These are phyloP conservation scores for Campylorhamphus procurvoides DNA, from an alignment of 2,113 vertebrate species.

Conservation along the genomic window DNA sequence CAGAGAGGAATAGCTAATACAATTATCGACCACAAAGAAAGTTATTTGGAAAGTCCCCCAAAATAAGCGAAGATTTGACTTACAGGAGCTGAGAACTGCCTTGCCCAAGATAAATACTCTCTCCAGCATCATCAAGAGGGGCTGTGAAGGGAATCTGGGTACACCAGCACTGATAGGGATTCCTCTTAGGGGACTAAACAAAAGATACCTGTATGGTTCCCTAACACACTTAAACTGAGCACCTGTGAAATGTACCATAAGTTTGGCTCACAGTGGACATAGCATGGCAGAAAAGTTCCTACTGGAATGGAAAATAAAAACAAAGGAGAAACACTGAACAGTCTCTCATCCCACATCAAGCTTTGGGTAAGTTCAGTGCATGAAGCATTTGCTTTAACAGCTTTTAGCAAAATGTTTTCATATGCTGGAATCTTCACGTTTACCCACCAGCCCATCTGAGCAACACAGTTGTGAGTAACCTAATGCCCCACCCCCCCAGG, in stretches of 20 bases:
- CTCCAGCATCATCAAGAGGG: accelerated
- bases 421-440: neutral
- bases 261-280: neutral
- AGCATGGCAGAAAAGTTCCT: neutral
- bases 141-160: neutral
- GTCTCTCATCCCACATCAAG: neutral
- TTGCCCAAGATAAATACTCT: neutral
- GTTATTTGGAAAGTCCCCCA: neutral
- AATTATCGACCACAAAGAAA: neutral
- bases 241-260: accelerated
- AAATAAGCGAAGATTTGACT: neutral
- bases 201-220: neutral
- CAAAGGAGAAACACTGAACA: neutral
- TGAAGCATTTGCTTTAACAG: neutral
- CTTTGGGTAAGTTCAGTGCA: neutral
- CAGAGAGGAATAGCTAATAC: neutral
- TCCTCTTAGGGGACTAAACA: neutral
- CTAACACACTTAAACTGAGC: neutral
- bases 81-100: neutral
- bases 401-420: neutral
- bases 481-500: neutral
- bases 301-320: neutral
- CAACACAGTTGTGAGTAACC: neutral
- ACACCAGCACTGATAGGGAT: neutral
- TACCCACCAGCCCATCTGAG: neutral